Conservation (phyloP, 2,797 vertebrate species). For the Paratrypauchen microcephalus region DNA sequence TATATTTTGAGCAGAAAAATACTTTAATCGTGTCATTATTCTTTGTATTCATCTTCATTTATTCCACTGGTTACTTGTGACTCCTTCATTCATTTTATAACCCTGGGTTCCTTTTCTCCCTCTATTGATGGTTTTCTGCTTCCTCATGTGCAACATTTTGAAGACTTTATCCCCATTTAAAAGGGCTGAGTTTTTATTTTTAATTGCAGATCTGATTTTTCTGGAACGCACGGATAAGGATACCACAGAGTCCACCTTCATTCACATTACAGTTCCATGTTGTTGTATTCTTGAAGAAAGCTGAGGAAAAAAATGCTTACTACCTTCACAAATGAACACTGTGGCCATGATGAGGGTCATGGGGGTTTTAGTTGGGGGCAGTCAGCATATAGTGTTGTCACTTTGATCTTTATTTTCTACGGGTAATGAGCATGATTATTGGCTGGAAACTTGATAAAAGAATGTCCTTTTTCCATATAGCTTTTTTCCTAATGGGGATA, state of each 20-base stretch:
- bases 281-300: too few species aligned
- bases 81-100: not conserved
- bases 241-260: too few species aligned
- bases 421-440: not conserved
- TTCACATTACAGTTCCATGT: too few species aligned
- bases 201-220: too few species aligned
- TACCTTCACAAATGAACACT: not conserved
- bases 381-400: not conserved
- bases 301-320: not conserved
- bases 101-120: not conserved
- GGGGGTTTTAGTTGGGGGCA: not conserved
- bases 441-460: not conserved
- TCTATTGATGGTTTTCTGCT: not conserved
- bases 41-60: not conserved
- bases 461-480: not conserved
- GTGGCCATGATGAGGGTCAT: not conserved
- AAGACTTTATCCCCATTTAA: too few species aligned
- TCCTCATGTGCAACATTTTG: too few species aligned
- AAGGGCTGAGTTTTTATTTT: too few species aligned
- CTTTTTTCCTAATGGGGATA: not conserved
- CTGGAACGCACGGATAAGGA: too few species aligned
- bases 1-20: not conserved
- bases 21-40: slow-evolving; percentile 1
- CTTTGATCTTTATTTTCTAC: not conserved
- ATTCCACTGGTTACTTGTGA: not conserved